A percentile compares a stretch with the other conserved stretches of the same genome.
phyloP scores from a whole-genome alignment of 2,797 vertebrate genomes.

The Strix occidentalis region DNA sequence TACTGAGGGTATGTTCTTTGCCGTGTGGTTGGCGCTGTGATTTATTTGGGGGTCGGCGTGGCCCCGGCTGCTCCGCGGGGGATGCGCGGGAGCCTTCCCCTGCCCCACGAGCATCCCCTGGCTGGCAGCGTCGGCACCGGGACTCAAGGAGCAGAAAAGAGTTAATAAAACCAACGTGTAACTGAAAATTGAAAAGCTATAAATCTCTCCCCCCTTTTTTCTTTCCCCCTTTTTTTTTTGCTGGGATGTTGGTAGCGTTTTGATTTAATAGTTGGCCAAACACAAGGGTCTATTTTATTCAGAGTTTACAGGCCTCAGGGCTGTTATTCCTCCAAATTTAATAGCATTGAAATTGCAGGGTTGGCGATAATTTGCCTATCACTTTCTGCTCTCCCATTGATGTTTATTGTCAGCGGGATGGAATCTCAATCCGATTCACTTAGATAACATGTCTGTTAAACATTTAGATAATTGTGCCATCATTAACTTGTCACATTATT shows the following conservation, averaged over 20 bases:
- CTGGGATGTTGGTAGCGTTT: slow-evolving; percentile 80
- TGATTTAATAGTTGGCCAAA: slow-evolving; percentile 87
- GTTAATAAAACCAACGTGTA: slow-evolving; percentile 65
- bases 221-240: neutral
- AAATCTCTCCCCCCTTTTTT: slow-evolving; percentile 20
- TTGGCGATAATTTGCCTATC: slow-evolving; percentile 84
- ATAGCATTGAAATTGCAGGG: slow-evolving; percentile 85
- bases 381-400: slow-evolving; percentile 81
- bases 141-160: slow-evolving; percentile 8
- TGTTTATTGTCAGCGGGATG: slow-evolving; percentile 91
- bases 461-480: slow-evolving; percentile 98
- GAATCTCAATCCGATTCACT: slow-evolving; percentile 94
- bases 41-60: neutral
- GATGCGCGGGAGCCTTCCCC: neutral
- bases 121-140: neutral
- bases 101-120: neutral
- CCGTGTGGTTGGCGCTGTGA: neutral
- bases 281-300: slow-evolving; percentile 85
- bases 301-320: slow-evolving; percentile 84
- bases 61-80: fast-evolving
- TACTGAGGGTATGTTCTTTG: neutral
- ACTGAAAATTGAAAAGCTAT: slow-evolving; percentile 74
- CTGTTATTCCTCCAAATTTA: slow-evolving; percentile 86
- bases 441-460: slow-evolving; percentile 93
- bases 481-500: slow-evolving; percentile 98